Percentiles rank a stretch among this genome's conserved stretches.
phyloP scores from a whole-genome alignment of 2,113 vertebrate species.

The Myotis brandtii region DNA sequence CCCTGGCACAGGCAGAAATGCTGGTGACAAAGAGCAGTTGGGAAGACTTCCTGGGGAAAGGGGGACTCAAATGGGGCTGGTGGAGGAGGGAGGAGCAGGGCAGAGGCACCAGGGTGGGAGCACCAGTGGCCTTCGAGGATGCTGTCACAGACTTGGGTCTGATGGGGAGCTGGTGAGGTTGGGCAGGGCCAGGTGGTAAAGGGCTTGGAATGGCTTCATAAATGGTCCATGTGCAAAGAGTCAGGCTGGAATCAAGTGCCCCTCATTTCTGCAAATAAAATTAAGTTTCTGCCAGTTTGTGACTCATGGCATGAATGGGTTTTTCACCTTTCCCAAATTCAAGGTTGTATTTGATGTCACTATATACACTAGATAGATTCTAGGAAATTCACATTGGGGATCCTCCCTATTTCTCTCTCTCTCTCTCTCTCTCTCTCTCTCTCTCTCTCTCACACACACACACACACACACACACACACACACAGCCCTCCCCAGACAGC shows the following conservation, averaged over 20 bases:
- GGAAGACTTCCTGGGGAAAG: neutral
- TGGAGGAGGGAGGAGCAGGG: neutral
- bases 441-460: neutral
- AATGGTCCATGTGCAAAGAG: neutral
- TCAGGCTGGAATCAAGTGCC: neutral
- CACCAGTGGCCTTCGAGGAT: rapidly evolving
- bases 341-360: neutral
- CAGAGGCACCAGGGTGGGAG: neutral
- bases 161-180: rapidly evolving
- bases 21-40: neutral
- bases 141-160: neutral
- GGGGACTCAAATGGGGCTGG: neutral
- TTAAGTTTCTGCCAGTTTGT: neutral
- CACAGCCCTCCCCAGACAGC: neutral
- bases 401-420: neutral
- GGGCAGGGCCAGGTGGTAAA: neutral
- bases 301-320: neutral
- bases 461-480: neutral
- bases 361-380: neutral
- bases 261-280: constrained; percentile 29
- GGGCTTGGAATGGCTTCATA: neutral
- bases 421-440: no score
- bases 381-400: neutral
- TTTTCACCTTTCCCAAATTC: neutral
- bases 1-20: no score